A percentile compares a stretch with the other conserved stretches of the same genome.
phyloP scores from a whole-genome alignment of 2,888 invertebrate species.

The Callinectes sapidus region DNA sequence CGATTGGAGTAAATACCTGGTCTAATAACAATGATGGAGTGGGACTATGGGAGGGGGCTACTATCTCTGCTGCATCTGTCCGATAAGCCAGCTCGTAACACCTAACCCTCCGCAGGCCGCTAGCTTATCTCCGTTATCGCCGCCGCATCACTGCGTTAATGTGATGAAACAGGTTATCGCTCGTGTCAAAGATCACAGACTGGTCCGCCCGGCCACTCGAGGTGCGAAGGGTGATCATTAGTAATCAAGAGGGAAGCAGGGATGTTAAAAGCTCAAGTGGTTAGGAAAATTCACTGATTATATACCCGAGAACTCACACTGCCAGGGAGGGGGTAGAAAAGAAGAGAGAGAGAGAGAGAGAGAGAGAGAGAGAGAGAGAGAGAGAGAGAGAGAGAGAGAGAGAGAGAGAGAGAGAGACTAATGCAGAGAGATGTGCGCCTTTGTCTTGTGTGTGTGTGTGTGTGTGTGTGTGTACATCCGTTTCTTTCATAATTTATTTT shows the following conservation, averaged over 20 bases:
- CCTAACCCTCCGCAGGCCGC: neutral
- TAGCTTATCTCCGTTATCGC: constrained; percentile 39
- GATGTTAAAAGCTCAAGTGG: constrained; percentile 36
- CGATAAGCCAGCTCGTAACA: constrained; percentile 34
- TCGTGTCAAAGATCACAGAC: constrained; percentile 41
- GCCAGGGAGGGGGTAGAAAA: neutral
- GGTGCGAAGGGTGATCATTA: constrained; percentile 39
- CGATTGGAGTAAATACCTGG: constrained; percentile 16
- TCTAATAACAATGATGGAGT: constrained; percentile 52
- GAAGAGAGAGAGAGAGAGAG: neutral
- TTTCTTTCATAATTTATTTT: too few species aligned
- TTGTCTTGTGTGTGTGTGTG: too few species aligned
- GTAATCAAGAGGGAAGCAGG: neutral
- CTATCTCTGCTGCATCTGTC: constrained; percentile 36
- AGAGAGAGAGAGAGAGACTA: constrained; percentile 29
- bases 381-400: constrained; percentile 36
- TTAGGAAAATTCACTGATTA: constrained; percentile 27
- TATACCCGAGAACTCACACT: neutral
- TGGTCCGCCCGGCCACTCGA: neutral
- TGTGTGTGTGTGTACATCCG: too few species aligned
- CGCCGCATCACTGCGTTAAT: constrained; percentile 34
- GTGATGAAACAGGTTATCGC: constrained; percentile 49
- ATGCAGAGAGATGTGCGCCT: too few species aligned
- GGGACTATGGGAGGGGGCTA: constrained; percentile 14
- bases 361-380: constrained; percentile 36